Base-by-base conservation (phyloP, 2,888 invertebrate species). In the Rhagonycha fulva region DNA sequence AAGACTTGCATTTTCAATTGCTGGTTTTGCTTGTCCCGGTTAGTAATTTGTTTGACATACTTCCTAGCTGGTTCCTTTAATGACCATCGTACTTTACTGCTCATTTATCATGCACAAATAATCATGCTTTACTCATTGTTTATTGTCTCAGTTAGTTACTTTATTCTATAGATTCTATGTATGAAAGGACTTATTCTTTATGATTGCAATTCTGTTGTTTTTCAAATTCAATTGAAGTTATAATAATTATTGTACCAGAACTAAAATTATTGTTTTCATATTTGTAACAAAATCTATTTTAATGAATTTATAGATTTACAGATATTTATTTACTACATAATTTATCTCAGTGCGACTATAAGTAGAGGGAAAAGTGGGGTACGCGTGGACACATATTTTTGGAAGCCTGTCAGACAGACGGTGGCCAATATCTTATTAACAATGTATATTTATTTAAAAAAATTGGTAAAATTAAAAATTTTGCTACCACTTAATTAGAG, bases 1-100 rank as follows among this genome's bases (percentile, higher is more conserved):
- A 79, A 79, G 77, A 82, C 82, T 82, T 82, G 82, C 82, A 80
- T 80, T 82, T 82, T 82, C 82, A 81, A 80, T 80, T 77, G 77
- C 78, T 77, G 80, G 78, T 79, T 79, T 80, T 77, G 80, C 78
- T 80, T 80, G 81, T 76, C 79, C 78, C 76, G 80, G 75, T 78
- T 81, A 76, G 77, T 75, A 76, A 80, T 80, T 80, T 79, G 76
- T 79, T 70, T 80, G 81, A 80, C 81, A 81, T 77, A 81, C 79
- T 79, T 81, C 74, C 75, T 74, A 74, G 77, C 75, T 79, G 67
- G 75, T 75, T 75, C 72, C 70, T 72, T 75, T 78, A 78, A 78
- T 74, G 72, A 72, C 72, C 70, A 72, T 61, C 60, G 73, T 75
- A 72, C 72, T 73, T 69, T 78, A 72, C 73, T 60, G 68, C 68